These are phyloP conservation scores for Aphelenchoides fujianensis DNA, from an alignment of 1,140 invertebrate species.

Conservation along the genomic window DNA sequence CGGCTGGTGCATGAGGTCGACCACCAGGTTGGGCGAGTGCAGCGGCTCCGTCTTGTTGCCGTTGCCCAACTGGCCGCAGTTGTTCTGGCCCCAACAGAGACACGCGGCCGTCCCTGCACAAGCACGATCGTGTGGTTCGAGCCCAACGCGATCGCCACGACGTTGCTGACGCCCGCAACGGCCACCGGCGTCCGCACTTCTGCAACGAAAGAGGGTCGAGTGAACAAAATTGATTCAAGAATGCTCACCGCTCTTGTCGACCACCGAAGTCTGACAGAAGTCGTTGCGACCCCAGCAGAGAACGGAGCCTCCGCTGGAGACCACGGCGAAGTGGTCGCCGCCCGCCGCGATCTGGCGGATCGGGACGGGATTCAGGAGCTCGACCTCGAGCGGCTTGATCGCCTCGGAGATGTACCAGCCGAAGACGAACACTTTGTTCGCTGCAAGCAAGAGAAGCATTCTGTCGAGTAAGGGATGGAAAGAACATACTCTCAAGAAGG, in stretches of 20 bases:
- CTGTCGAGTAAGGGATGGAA: no score
- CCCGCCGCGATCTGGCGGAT: conserved; percentile 23
- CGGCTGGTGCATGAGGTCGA: conserved; percentile 12
- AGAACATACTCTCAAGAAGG: conserved; percentile 23
- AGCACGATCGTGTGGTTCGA: conserved; percentile 25
- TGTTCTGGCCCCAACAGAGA: conserved; percentile 24
- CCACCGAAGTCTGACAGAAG: neutral
- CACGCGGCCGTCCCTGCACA: conserved; percentile 24
- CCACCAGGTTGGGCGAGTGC: neutral
- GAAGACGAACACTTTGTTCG: conserved; percentile 31
- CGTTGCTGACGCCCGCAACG: neutral
- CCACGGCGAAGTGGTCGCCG: conserved; percentile 23
- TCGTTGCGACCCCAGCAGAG: conserved; percentile 16
- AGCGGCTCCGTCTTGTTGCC: neutral
- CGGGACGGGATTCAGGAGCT: conserved; percentile 2
- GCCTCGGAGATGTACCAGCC: conserved; percentile 19
- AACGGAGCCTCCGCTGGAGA: conserved; percentile 10
- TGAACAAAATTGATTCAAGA: no score
- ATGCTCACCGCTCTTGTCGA: neutral
- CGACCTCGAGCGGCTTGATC: conserved; percentile 18
- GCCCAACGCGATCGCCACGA: conserved; percentile 22
- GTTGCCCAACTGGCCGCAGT: conserved; percentile 26
- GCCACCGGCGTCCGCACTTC: conserved; percentile 1
- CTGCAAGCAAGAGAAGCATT: conserved; percentile 16
- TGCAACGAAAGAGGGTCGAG: conserved; percentile 5